Percentiles rank a stretch among this genome's conserved stretches.
phyloP scores from a whole-genome alignment of 2,888 invertebrate genomes.

The Keiferia lycopersicella region DNA sequence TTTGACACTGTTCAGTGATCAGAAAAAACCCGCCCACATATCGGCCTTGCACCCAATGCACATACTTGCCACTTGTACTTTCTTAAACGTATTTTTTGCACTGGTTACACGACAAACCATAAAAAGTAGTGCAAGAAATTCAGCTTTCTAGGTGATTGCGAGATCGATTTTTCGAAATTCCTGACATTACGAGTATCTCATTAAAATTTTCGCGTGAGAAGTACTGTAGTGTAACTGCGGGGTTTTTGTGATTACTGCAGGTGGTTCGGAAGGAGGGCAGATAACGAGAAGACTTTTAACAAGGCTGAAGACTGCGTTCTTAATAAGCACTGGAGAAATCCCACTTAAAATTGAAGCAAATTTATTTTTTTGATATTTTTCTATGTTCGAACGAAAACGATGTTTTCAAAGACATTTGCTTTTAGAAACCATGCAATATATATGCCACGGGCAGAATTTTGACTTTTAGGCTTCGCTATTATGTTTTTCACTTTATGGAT shows the following conservation, averaged over 20 bases:
- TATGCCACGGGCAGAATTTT: too few species aligned
- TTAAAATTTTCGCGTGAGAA: slow-evolving; percentile 19
- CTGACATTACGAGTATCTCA: slow-evolving; percentile 20
- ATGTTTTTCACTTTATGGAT: too few species aligned
- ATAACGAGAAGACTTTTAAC: slow-evolving; percentile 4
- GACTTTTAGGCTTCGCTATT: too few species aligned
- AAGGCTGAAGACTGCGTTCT: not conserved
- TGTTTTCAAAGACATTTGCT: too few species aligned
- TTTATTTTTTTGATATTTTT: too few species aligned
- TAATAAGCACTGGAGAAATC: too few species aligned
- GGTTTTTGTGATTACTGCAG: slow-evolving; percentile 16
- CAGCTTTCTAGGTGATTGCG: slow-evolving; percentile 21
- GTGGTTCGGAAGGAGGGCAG: slow-evolving; percentile 5
- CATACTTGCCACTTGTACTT: slow-evolving; percentile 33
- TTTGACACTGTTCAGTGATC: slow-evolving; percentile 35
- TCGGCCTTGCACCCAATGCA: slow-evolving; percentile 53
- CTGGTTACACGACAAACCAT: slow-evolving; percentile 27
- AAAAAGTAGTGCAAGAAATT: slow-evolving; percentile 24
- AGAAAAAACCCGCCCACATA: slow-evolving; percentile 42
- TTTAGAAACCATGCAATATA: too few species aligned
- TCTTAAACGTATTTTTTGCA: slow-evolving; percentile 36
- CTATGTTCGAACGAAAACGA: too few species aligned
- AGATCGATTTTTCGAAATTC: slow-evolving; percentile 23
- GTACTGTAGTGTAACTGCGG: not conserved
- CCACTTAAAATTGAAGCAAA: too few species aligned